Conservation (phyloP, 2,113 vertebrate genomes). For the Chionis minor region DNA sequence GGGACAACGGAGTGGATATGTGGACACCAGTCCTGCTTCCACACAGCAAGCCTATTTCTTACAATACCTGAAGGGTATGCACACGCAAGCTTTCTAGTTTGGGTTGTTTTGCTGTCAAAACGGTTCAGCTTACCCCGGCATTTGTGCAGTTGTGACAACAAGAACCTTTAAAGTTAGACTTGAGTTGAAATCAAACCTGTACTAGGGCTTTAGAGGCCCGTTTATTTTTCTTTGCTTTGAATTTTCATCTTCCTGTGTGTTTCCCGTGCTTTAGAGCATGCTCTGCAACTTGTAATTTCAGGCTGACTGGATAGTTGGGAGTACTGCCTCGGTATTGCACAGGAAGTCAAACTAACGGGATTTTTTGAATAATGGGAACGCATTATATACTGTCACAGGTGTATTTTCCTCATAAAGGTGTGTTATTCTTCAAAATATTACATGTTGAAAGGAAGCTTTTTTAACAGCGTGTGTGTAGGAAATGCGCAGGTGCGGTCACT, state of each 20-base stretch:
- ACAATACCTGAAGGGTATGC: neutral
- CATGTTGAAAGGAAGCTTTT: neutral
- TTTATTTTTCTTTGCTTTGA: neutral
- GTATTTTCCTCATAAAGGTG: neutral
- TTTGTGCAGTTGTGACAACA: neutral
- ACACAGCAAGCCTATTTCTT: neutral
- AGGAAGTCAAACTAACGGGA: neutral
- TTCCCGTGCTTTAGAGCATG: neutral
- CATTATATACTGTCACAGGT: neutral
- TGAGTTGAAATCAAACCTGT: neutral
- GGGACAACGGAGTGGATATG: neutral
- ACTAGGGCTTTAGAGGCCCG: neutral
- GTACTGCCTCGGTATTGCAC: neutral
- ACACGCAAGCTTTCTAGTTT: neutral
- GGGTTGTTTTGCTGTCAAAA: neutral
- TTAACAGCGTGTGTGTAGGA: neutral
- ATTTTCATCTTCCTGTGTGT: neutral
- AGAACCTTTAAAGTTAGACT: neutral
- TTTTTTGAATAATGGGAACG: neutral
- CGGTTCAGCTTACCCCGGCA: neutral
- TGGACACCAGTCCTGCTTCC: neutral
- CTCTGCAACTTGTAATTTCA: neutral
- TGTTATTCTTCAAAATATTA: neutral
- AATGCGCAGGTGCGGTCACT: neutral
- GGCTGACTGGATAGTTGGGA: neutral